A percentile compares a stretch with the other conserved stretches of the same genome.
Conservation (phyloP, 2,888 invertebrate genomes). For the Hirudinaria manillensis region DNA sequence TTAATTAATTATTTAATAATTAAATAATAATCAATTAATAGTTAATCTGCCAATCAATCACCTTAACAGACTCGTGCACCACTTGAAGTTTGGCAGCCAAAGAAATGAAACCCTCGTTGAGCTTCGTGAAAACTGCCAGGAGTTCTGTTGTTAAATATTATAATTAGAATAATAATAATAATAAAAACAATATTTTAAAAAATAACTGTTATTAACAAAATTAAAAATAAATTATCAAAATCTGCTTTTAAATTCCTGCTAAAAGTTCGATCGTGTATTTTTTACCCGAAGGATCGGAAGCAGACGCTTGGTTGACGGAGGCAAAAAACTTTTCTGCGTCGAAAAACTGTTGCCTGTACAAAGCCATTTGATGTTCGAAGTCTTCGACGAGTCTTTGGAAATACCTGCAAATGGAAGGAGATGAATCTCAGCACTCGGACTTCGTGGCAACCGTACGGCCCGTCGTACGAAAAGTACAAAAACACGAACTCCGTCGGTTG, state of each 20-base stretch:
- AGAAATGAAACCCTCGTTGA: slow-evolving; percentile 79
- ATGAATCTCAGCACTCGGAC: not conserved
- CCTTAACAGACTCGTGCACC: slow-evolving; percentile 68
- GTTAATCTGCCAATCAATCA: slow-evolving; percentile 37
- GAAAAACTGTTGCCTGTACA: slow-evolving; percentile 67
- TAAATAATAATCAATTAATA: too few relatives aligned
- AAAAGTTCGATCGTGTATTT: not conserved
- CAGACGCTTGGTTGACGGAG: slow-evolving; percentile 63
- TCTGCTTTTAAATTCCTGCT: not conserved
- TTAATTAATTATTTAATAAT: too few relatives aligned
- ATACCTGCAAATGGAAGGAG: not conserved
- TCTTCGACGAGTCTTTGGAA: slow-evolving; percentile 62
- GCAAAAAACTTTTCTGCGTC: slow-evolving; percentile 68
- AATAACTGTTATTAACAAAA: not conserved
- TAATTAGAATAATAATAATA: slow-evolving; percentile 41
- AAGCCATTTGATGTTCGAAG: slow-evolving; percentile 67
- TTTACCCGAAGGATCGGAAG: slow-evolving; percentile 65
- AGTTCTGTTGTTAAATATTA: slow-evolving; percentile 61
- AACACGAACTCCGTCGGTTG: slow-evolving; percentile 63
- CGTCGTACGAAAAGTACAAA: not conserved
- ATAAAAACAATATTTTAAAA: not conserved
- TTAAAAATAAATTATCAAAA: slow-evolving; percentile 12
- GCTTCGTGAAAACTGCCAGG: slow-evolving; percentile 69
- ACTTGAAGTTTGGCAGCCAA: slow-evolving; percentile 79
- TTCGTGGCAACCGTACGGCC: too few relatives aligned